phyloP scores from a whole-genome alignment of 2,113 vertebrate genomes.

The Nyctibius bracteatus region DNA sequence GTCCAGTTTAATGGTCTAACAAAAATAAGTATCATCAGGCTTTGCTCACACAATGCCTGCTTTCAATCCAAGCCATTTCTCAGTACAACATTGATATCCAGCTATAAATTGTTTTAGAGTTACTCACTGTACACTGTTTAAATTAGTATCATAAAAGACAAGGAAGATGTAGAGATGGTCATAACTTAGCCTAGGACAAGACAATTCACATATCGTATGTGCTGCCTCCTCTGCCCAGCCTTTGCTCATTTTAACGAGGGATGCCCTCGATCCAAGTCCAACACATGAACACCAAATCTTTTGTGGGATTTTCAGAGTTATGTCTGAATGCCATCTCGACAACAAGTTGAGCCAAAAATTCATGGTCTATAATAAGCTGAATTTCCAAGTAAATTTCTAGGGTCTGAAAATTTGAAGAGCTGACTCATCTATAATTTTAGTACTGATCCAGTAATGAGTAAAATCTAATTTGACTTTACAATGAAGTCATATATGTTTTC shows the following conservation, averaged over 20 bases:
- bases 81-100: slow-evolving; percentile 6
- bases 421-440: background rate
- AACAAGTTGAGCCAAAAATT: background rate
- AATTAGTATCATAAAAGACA: slow-evolving; percentile 40
- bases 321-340: background rate
- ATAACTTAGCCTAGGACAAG: background rate
- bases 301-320: background rate
- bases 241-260: background rate
- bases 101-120: background rate
- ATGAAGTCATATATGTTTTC: background rate
- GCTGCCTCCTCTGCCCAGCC: background rate
- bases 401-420: background rate
- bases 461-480: background rate
- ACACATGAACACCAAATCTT: background rate
- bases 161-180: background rate
- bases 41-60: slow-evolving; percentile 32
- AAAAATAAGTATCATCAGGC: slow-evolving; percentile 29
- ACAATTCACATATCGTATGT: background rate
- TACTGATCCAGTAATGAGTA: background rate
- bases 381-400: background rate
- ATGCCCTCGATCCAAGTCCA: background rate
- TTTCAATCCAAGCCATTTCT: slow-evolving; percentile 45
- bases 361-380: background rate
- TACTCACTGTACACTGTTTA: background rate
- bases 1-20: background rate